phyloP scores from a whole-genome alignment of 2,888 invertebrate genomes.

The Pheosia gnoma region DNA sequence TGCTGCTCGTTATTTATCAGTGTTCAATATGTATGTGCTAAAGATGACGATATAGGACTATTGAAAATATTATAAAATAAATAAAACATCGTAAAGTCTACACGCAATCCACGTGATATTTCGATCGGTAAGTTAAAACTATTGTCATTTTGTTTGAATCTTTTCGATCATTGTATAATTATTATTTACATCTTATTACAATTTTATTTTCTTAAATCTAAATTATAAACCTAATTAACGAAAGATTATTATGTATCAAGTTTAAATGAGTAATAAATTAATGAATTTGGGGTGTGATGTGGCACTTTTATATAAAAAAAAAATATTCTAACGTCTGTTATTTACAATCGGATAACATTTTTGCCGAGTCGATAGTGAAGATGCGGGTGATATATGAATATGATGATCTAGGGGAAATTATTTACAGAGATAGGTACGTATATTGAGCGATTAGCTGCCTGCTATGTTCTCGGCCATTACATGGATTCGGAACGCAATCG shows the following conservation, averaged over 20 bases:
- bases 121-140: constrained; percentile 26
- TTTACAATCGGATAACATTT: constrained; percentile 57
- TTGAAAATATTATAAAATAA: too few species aligned
- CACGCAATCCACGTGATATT: constrained; percentile 16
- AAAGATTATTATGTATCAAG: constrained; percentile 69
- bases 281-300: constrained; percentile 75
- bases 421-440: constrained; percentile 67
- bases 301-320: constrained; percentile 57
- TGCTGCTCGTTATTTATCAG: constrained; percentile 13
- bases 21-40: too few species aligned
- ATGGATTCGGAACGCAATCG: constrained; percentile 55
- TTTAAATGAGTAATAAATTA: constrained; percentile 80
- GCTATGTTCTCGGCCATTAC: constrained; percentile 66
- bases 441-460: constrained; percentile 68
- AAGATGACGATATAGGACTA: too few species aligned
- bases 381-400: constrained; percentile 44
- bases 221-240: constrained; percentile 77
- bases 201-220: constrained; percentile 64
- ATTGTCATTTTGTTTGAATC: constrained; percentile 46
- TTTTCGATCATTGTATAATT: constrained; percentile 48
- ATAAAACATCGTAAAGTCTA: neutral
- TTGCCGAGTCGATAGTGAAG: constrained; percentile 39
- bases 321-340: constrained; percentile 54
- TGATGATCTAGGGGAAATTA: constrained; percentile 54
- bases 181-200: constrained; percentile 79